phyloP scores from a whole-genome alignment of 1,140 invertebrate species.

The Zaprionus inermis region DNA sequence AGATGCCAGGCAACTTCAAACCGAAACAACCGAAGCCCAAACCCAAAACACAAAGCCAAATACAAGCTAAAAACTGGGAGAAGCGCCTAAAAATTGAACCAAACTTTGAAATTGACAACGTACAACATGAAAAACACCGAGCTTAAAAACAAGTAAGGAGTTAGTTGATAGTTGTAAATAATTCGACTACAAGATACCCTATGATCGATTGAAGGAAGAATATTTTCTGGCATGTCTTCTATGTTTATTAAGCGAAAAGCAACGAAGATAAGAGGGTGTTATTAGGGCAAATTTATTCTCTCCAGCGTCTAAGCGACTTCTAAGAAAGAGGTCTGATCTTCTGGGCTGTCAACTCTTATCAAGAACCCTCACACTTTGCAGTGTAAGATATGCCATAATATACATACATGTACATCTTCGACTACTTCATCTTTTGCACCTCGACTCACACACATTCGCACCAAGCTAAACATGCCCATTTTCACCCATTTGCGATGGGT shows the following conservation, averaged over 20 bases:
- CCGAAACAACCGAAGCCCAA: slow-evolving; percentile 17
- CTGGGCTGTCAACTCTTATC: neutral
- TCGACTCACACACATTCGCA: neutral
- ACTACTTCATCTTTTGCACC: slow-evolving; percentile 1
- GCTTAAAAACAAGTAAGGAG: slow-evolving; percentile 2
- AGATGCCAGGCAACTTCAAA: slow-evolving; percentile 26
- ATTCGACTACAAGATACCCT: slow-evolving; percentile 4
- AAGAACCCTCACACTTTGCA: neutral
- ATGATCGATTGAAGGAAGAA: neutral
- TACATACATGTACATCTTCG: neutral
- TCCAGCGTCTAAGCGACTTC: neutral
- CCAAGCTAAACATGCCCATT: neutral
- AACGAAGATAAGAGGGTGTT: neutral
- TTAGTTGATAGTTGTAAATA: neutral
- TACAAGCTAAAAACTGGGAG: slow-evolving; percentile 55
- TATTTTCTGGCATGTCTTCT: neutral
- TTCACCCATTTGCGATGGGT: neutral
- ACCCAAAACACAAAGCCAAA: neutral
- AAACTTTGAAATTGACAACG: slow-evolving; percentile 40
- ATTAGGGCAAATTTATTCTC: neutral
- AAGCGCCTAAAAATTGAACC: slow-evolving; percentile 61
- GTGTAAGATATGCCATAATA: neutral
- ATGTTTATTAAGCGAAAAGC: neutral
- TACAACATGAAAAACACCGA: slow-evolving; percentile 24
- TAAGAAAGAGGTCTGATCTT: neutral